A percentile compares a stretch with the other conserved stretches of the same genome.
Evolutionary conservation across 2,888 invertebrate species (phyloP).

Genomic region (Drosophila gaucha): DNA sequence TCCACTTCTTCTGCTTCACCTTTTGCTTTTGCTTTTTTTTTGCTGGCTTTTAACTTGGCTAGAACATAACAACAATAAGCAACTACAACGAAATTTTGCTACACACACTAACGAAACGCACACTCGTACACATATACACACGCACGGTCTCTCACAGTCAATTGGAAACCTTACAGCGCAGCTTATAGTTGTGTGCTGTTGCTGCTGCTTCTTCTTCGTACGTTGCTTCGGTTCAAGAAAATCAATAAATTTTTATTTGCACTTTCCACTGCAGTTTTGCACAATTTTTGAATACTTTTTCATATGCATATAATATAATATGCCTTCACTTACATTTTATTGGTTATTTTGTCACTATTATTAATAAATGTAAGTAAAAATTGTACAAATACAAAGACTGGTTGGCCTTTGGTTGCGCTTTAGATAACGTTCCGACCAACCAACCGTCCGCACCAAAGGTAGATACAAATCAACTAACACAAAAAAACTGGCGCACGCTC

Average conservation of each 20-base stretch:
- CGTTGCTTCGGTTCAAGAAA: slow-evolving; percentile 58
- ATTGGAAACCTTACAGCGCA: slow-evolving; percentile 74
- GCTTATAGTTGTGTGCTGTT: slow-evolving; percentile 70
- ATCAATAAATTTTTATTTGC: slow-evolving; percentile 70
- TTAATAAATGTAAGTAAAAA: slow-evolving; percentile 49
- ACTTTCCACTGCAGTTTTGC: slow-evolving; percentile 59
- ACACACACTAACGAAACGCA: slow-evolving; percentile 25
- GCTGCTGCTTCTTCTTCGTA: slow-evolving; percentile 63
- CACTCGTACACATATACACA: slow-evolving; percentile 13
- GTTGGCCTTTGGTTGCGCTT: slow-evolving; percentile 62
- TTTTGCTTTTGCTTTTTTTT: slow-evolving; percentile 43
- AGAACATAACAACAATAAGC: slow-evolving; percentile 72
- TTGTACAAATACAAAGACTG: slow-evolving; percentile 60
- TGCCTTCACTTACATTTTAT: slow-evolving; percentile 58
- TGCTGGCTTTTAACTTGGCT: slow-evolving; percentile 71
- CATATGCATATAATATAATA: slow-evolving; percentile 12
- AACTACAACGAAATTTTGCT: slow-evolving; percentile 65
- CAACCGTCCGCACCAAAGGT: slow-evolving; percentile 81
- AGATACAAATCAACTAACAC: slow-evolving; percentile 77
- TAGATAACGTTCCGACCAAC: slow-evolving; percentile 71
- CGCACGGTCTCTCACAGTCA: slow-evolving; percentile 36
- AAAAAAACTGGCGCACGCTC: slow-evolving; percentile 70
- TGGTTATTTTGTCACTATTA: slow-evolving; percentile 40
- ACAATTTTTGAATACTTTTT: slow-evolving; percentile 32
- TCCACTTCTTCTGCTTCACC: slow-evolving; percentile 50